Evolutionary conservation across 2,888 invertebrate species (phyloP), one percentile per base, ranked within the genome.

Genomic region (Oscheius sp.): DNA sequence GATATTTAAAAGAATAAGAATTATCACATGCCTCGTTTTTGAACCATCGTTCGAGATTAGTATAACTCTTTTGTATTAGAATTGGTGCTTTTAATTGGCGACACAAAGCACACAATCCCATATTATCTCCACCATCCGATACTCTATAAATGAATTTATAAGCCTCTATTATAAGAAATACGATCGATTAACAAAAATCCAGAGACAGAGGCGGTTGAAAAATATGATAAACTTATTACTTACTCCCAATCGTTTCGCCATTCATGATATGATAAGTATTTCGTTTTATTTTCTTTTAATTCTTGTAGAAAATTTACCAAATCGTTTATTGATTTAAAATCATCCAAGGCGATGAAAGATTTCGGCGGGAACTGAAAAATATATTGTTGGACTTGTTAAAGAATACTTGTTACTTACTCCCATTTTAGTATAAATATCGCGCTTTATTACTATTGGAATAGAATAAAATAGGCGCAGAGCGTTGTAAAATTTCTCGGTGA

Each of bases 221-320:
- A n/a, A n/a, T n/a, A n/a, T n/a, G n/a, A n/a, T n/a, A n/a, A n/a
- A n/a, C n/a, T n/a, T n/a, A n/a, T n/a, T 25, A 25, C 66, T 57
- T 23, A 73, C 78, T 72, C 68, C 58, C 70, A 76, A 12, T 65
- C 37, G 25, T 75, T 71, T 48, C 79, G 68, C 79, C 79, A 79
- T 31, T 70, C 61, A 45, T 79, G 79, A 25, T 76, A 76, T 23
- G 65, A 65, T 23, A 79, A 48, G 42, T 75, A 79, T 1, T 50
- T 37, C n/a, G 55, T 57, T 48, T 79, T 79, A 27, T 79, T 70
- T 0, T 31, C 45, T 8, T 70, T 68, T 8, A 76, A 67, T n/a
- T 50, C 29, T 8, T 73, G 72, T 6, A 79, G 25, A 53, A 70
- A 71, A 17, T 33, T 46, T n/a, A 73, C 53, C 27, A 76, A 65